phyloP scores from a whole-genome alignment of 2,888 invertebrate genomes.

The Drosophila suboccidentalis region DNA sequence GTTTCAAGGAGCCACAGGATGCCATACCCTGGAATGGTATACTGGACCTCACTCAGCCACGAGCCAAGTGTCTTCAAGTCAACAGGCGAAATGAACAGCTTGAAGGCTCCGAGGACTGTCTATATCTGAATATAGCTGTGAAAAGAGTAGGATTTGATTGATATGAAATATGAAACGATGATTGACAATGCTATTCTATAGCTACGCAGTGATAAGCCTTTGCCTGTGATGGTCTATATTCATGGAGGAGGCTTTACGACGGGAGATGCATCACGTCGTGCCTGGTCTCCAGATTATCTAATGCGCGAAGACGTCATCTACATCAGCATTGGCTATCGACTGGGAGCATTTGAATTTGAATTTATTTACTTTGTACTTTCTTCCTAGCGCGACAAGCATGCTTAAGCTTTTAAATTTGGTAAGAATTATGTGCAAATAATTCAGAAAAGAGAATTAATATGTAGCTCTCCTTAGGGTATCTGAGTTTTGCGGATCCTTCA shows the following conservation, averaged over 20 bases:
- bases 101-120: slow-evolving; percentile 80
- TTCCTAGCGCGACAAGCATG: too few relatives aligned
- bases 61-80: slow-evolving; percentile 64
- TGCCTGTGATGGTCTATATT: slow-evolving; percentile 75
- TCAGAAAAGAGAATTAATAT: neutral
- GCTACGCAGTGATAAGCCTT: slow-evolving; percentile 47
- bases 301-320: slow-evolving; percentile 84
- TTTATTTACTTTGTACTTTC: too few relatives aligned
- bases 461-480: slow-evolving; percentile 83
- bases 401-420: too few relatives aligned
- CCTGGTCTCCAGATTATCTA: slow-evolving; percentile 85
- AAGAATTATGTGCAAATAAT: neutral
- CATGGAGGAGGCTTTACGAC: slow-evolving; percentile 65
- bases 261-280: slow-evolving; percentile 71
- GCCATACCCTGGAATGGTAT: slow-evolving; percentile 84
- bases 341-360: too few relatives aligned
- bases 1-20: slow-evolving; percentile 82
- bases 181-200: slow-evolving; percentile 3
- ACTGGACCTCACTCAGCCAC: slow-evolving; percentile 59
- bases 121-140: slow-evolving; percentile 74
- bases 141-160: slow-evolving; percentile 51
- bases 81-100: slow-evolving; percentile 59
- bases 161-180: neutral
- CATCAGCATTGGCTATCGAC: slow-evolving; percentile 85
- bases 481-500: slow-evolving; percentile 84